Conservation (phyloP, 2,888 invertebrate species). For the Heliconius ethilla region DNA sequence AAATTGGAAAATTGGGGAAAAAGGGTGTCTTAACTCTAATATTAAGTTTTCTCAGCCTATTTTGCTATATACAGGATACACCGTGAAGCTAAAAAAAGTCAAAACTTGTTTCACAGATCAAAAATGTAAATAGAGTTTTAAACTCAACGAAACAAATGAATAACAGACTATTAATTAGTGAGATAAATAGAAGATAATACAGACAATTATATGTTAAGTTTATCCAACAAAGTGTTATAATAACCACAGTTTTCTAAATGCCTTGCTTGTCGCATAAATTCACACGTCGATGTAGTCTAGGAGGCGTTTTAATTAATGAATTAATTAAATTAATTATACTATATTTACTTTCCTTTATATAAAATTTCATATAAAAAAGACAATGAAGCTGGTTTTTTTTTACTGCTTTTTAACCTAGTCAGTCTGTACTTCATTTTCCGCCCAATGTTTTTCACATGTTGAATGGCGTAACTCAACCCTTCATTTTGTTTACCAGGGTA, state of each 20-base stretch:
- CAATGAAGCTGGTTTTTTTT: too few species aligned
- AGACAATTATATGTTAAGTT: constrained; percentile 18
- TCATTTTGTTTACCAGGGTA: neutral
- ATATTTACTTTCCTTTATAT: neutral
- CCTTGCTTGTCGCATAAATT: constrained; percentile 29
- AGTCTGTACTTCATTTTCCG: too few species aligned
- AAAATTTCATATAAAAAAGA: neutral
- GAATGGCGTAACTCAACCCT: neutral
- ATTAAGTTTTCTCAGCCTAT: too few species aligned
- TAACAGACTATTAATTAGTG: constrained; percentile 1
- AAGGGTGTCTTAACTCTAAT: too few species aligned
- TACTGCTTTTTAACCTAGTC: too few species aligned
- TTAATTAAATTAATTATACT: neutral
- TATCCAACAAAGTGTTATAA: constrained; percentile 28
- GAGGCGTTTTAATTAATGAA: constrained; percentile 5
- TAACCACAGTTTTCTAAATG: constrained; percentile 34
- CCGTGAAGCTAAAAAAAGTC: too few species aligned
- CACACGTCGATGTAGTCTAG: constrained; percentile 31
- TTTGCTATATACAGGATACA: too few species aligned
- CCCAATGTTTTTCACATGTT: too few species aligned
- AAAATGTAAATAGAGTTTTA: neutral
- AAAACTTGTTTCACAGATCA: too few species aligned
- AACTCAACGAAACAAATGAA: constrained; percentile 4
- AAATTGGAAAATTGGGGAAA: too few species aligned
- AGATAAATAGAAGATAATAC: constrained; percentile 3